Evolutionary conservation across 2,113 vertebrate species (phyloP).

Genomic region (Psilopsiagon aurifrons): DNA sequence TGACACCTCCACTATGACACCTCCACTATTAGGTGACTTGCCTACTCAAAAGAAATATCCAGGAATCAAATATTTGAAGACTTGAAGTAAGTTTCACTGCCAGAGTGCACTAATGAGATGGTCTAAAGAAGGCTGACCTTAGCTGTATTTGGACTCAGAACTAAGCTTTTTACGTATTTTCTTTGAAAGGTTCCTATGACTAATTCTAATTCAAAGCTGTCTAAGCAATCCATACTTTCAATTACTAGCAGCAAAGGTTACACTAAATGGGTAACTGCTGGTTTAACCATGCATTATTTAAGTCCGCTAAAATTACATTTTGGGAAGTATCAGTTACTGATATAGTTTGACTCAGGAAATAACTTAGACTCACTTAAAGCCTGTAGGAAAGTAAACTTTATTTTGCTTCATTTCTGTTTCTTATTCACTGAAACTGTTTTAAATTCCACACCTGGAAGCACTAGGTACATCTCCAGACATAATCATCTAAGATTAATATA

Average conservation of each 20-base stretch:
- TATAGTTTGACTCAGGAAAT: background rate
- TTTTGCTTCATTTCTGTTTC: background rate
- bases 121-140: conserved; percentile 45
- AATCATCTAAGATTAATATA: background rate
- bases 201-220: conserved; percentile 40
- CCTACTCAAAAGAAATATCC: conserved; percentile 5
- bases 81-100: background rate
- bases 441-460: background rate
- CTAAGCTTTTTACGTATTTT: conserved; percentile 18
- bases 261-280: conserved; percentile 18
- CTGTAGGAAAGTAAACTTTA: background rate
- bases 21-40: background rate
- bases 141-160: conserved; percentile 33
- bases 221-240: conserved; percentile 23
- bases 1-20: background rate
- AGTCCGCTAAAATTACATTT: background rate
- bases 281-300: conserved; percentile 14
- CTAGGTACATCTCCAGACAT: background rate
- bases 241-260: conserved; percentile 47
- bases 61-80: conserved; percentile 1
- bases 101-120: conserved; percentile 18
- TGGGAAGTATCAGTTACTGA: background rate
- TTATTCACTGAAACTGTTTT: background rate
- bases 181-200: conserved; percentile 14
- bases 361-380: background rate